Evolutionary conservation across 2,888 invertebrate genomes (phyloP), one percentile per base, ranked within the genome.

Genomic region (Ormyrus thymus): DNA sequence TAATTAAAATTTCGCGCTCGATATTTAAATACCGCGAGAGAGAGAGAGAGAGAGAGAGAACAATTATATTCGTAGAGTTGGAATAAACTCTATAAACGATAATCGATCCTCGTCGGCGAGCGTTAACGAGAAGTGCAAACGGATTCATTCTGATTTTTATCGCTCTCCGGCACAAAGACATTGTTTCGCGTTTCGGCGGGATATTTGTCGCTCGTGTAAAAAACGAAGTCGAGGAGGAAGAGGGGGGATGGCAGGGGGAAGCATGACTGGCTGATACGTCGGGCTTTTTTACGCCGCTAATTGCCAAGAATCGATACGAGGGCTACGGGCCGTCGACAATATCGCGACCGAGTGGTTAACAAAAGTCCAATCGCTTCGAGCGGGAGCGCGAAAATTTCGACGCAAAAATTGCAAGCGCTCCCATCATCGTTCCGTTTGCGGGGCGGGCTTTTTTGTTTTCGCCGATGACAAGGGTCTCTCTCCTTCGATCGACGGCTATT

Each of bases 281-380:
- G 45, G 29, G 68, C 72, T 72, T 72, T 73, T 76, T 66, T 69
- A 15, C 61, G 51, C 11, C 50, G 68, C 68, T 80, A 82, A 81
- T 78, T 76, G 77, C 79, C 71, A 77, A 62, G 61, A 71, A 81
- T 79, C 76, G 77, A 77, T 75, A 74, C 29, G 77, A 56, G 66
- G 71, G 48, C 70, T 66, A 29, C 64, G 79, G 7, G 62, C 29
- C 29, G 61, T 76, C 78, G 53, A 72, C 78, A 70, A 78, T 72
- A 68, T 62, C 59, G 74, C 73, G 3, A 29, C 82, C 75, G 80
- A 76, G 66, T 79, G 83, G 68, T 79, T 76, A 82, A 85, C 81
- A 83, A 84, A 83, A 83, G 83, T 82, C 72, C 81, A 66, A 76
- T 82, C 81, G 77, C 85, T 84, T 84, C 84, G 84, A 85, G 72